phyloP scores from a whole-genome alignment of 2,113 vertebrate genomes.

The Camelus bactrianus region DNA sequence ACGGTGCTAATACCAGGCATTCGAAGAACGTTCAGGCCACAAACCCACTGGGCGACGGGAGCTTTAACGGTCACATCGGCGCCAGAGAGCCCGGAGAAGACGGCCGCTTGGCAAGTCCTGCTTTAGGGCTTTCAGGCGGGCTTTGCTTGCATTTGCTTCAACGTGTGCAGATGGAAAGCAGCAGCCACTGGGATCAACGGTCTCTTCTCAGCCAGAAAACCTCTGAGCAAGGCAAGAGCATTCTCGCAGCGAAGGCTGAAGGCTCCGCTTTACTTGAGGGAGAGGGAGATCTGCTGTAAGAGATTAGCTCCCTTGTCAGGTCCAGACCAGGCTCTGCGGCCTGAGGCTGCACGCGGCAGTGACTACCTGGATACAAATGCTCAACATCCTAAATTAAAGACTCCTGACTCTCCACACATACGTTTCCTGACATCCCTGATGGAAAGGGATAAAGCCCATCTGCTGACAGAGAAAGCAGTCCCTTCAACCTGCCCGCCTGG shows the following conservation, averaged over 20 bases:
- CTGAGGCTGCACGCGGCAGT: accelerated
- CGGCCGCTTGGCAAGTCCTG: neutral
- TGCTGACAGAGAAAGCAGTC: neutral
- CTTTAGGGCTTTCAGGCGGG: neutral
- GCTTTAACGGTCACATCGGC: neutral
- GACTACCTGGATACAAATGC: neutral
- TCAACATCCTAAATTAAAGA: neutral
- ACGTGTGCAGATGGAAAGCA: neutral
- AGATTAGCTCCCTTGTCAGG: neutral
- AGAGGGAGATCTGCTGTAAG: neutral
- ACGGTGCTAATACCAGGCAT: neutral
- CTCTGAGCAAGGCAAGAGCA: neutral
- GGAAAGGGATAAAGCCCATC: neutral
- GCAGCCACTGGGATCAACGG: too few species aligned
- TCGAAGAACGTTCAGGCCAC: neutral
- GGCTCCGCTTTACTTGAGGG: neutral
- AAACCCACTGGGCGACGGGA: neutral
- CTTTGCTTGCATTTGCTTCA: neutral
- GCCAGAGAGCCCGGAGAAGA: neutral
- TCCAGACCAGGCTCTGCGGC: neutral
- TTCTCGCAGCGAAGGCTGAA: neutral
- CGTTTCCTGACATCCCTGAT: neutral
- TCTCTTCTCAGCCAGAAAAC: neutral
- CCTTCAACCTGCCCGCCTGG: neutral
- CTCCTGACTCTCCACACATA: accelerated